Evolutionary conservation across 2,113 vertebrate genomes (phyloP).

Genomic region (Indicator indicator): DNA sequence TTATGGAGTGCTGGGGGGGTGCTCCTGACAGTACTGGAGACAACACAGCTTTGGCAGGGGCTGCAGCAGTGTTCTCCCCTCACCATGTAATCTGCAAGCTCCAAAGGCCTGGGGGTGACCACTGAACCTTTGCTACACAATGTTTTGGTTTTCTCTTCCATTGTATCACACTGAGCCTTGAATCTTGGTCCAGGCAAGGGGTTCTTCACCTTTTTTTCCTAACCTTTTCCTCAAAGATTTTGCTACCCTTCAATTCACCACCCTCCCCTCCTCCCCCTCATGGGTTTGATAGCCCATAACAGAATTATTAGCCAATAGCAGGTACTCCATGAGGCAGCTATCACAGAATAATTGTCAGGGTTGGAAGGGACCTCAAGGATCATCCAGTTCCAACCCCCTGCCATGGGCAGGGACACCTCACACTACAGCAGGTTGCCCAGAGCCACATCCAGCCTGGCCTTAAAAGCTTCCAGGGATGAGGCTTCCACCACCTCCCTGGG

Average conservation of each 20-base stretch:
- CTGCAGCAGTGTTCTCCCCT: background rate
- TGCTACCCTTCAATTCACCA: background rate
- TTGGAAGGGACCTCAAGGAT: no score
- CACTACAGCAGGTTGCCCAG: no score
- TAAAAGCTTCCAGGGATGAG: no score
- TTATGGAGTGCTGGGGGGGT: background rate
- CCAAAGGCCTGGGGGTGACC: background rate
- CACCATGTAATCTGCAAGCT: background rate
- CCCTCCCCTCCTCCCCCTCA: no score
- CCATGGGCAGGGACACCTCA: no score
- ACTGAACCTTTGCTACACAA: background rate
- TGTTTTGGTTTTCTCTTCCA: background rate
- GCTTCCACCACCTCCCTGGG: no score
- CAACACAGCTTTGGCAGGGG: background rate
- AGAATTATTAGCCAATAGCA: background rate
- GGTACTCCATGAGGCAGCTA: background rate
- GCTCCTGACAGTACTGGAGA: background rate
- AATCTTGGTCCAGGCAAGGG: background rate
- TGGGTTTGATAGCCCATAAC: background rate
- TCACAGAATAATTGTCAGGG: background rate
- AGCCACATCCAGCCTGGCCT: no score
- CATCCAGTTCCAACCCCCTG: no score
- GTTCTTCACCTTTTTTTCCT: background rate
- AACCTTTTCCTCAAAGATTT: background rate
- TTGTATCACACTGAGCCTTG: background rate